These are phyloP conservation scores for Forbesichthys papilliferus DNA, from an alignment of 2,113 vertebrate species.

Conservation along the genomic window DNA sequence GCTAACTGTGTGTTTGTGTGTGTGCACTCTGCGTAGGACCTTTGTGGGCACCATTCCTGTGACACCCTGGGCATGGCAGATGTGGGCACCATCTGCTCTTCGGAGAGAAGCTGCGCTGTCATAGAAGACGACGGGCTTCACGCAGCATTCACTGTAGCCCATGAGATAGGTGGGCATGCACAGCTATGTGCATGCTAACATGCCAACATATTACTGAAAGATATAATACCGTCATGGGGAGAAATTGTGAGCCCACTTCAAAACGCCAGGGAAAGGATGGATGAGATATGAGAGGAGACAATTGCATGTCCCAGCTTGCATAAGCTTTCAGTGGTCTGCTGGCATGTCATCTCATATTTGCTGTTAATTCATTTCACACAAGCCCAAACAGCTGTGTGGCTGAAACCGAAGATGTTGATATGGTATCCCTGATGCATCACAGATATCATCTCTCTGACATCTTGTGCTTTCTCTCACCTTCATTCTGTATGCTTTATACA, in stretches of 20 bases:
- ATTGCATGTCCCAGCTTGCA: too few species aligned
- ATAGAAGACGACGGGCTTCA: slow-evolving; percentile 98
- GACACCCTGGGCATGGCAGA: slow-evolving; percentile 99
- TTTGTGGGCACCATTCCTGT: slow-evolving; percentile 97
- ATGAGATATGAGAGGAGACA: too few species aligned
- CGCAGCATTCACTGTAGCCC: slow-evolving; percentile 95
- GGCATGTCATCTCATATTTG: too few species aligned
- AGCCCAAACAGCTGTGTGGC: too few species aligned
- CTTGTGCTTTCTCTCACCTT: background rate
- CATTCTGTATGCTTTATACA: background rate
- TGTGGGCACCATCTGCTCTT: slow-evolving; percentile 96
- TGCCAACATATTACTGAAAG: background rate
- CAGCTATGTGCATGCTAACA: background rate
- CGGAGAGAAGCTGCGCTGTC: slow-evolving; percentile 97
- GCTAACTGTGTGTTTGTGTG: slow-evolving; percentile 11
- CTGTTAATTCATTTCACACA: too few species aligned
- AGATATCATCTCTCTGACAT: background rate
- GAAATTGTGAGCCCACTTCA: too few species aligned
- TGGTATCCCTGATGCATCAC: background rate
- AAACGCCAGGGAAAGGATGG: too few species aligned
- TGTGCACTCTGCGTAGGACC: slow-evolving; percentile 79
- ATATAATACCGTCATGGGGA: too few species aligned
- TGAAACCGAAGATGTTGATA: background rate
- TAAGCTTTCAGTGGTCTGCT: too few species aligned
- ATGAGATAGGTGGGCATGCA: slow-evolving; percentile 88